phyloP scores from a whole-genome alignment of 1,140 invertebrate species.

The Trichonephila inaurata region DNA sequence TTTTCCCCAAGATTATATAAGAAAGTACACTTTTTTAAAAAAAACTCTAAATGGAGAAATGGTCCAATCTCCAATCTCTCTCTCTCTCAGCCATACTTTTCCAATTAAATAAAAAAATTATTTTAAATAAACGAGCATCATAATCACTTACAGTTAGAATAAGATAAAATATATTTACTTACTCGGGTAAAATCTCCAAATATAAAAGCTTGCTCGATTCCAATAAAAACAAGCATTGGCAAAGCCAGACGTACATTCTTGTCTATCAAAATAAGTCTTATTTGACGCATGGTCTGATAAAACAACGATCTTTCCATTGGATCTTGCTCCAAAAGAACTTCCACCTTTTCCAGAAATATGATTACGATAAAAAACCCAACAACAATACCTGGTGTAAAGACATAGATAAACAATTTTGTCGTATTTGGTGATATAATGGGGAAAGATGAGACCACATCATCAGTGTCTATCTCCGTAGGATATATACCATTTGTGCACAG shows the following conservation, averaged over 20 bases:
- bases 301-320: constrained; percentile 77
- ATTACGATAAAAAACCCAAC: constrained; percentile 62
- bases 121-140: no score
- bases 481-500: constrained; percentile 37
- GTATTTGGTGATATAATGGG: constrained; percentile 44
- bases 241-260: constrained; percentile 80
- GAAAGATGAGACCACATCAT: constrained; percentile 47
- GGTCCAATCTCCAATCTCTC: no score
- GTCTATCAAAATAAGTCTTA: constrained; percentile 79
- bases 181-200: constrained; percentile 82
- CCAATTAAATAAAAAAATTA: no score
- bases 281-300: constrained; percentile 67
- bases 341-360: constrained; percentile 76
- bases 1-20: no score
- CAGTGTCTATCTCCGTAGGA: constrained; percentile 45
- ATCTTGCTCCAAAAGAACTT: constrained; percentile 77
- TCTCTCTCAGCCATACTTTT: no score
- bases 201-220: constrained; percentile 81
- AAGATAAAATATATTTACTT: constrained; percentile 8
- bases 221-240: constrained; percentile 81
- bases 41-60: no score
- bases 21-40: no score
- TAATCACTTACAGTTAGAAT: no score
- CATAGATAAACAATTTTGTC: constrained; percentile 63
- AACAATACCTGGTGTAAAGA: constrained; percentile 59